A percentile compares a stretch with the other conserved stretches of the same genome.
Conservation (phyloP, 2,888 invertebrate genomes). For the Cerceris rybyensis region DNA sequence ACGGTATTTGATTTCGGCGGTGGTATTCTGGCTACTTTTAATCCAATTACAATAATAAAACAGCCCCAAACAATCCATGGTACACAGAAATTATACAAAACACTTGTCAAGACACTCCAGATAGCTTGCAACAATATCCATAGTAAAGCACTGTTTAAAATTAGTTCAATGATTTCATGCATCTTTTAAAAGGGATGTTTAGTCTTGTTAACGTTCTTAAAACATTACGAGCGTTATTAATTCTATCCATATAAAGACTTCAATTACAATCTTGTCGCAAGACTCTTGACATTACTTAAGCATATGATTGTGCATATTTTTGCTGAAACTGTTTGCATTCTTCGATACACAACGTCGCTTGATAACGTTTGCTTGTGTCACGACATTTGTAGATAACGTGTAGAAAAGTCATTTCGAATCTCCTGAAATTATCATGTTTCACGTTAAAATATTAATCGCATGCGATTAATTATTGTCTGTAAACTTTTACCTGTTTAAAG, state of each 20-base stretch:
- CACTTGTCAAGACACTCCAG: conserved; percentile 65
- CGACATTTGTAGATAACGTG: conserved; percentile 3
- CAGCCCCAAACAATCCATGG: conserved; percentile 77
- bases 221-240: conserved; percentile 23
- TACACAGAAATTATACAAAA: conserved; percentile 71
- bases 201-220: conserved; percentile 49
- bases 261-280: conserved; percentile 21
- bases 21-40: conserved; percentile 71
- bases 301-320: conserved; percentile 34
- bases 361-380: conserved; percentile 31
- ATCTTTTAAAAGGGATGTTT: conserved; percentile 47
- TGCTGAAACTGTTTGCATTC: conserved; percentile 9
- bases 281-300: conserved; percentile 32
- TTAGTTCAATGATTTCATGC: conserved; percentile 63
- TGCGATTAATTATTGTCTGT: too few species aligned
- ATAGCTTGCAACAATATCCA: conserved; percentile 72
- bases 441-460: not conserved
- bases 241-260: conserved; percentile 30
- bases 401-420: not conserved
- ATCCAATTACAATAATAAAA: conserved; percentile 62
- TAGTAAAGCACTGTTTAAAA: conserved; percentile 66
- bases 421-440: not conserved
- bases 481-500: too few species aligned
- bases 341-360: not conserved
- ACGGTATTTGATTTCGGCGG: conserved; percentile 68